Percentiles rank a stretch among this genome's conserved stretches.
These are phyloP conservation scores for Pungitius pungitius DNA, from an alignment of 2,113 vertebrate species.

Conservation along the genomic window DNA sequence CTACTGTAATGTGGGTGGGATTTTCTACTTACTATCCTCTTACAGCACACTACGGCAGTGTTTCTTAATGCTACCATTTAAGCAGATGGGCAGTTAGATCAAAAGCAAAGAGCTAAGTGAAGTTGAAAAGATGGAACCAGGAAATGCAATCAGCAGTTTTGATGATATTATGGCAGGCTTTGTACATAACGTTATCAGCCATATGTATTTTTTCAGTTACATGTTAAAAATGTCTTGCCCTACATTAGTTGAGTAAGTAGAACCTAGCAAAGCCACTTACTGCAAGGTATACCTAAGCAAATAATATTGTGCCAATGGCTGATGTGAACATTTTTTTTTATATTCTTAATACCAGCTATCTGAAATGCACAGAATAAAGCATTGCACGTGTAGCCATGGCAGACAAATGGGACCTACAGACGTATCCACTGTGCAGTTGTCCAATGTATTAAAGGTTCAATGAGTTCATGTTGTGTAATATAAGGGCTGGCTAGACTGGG, in stretches of 20 bases:
- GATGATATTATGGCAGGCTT: neutral
- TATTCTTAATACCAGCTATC: neutral
- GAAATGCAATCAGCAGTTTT: neutral
- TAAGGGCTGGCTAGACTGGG: slow-evolving; percentile 34
- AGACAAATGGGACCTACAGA: slow-evolving; percentile 15
- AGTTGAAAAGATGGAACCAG: neutral
- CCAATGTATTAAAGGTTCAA: slow-evolving; percentile 58
- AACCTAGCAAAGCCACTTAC: neutral
- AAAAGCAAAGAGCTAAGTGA: neutral
- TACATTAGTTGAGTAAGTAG: neutral
- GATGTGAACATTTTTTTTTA: neutral
- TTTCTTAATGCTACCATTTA: slow-evolving; percentile 5
- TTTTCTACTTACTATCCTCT: slow-evolving; percentile 22
- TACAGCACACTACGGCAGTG: neutral
- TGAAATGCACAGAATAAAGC: slow-evolving; percentile 7
- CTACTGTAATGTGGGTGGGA: slow-evolving; percentile 33
- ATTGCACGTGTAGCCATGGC: neutral
- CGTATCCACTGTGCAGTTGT: slow-evolving; percentile 35
- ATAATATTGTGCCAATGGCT: neutral
- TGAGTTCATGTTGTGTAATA: slow-evolving; percentile 66
- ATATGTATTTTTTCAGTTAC: neutral
- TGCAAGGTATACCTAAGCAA: neutral
- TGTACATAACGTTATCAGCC: neutral
- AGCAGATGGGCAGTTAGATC: slow-evolving; percentile 1
- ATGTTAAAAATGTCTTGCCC: neutral